Conservation (phyloP, 30 jellyfish, hydroid and myxozoan species). For the Aurelia aurita region DNA sequence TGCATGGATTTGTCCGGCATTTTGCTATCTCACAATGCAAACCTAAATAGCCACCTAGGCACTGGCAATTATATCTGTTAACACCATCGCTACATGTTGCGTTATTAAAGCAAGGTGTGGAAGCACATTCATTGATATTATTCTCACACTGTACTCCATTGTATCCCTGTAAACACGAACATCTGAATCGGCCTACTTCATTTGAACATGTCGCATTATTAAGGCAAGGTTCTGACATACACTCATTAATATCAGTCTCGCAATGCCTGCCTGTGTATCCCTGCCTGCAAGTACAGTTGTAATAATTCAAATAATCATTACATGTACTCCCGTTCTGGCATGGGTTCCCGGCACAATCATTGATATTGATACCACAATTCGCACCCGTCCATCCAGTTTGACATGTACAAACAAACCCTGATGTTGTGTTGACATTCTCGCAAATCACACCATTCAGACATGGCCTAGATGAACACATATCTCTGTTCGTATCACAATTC, state of each 20-base stretch:
- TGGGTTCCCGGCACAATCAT: conserved; percentile 78
- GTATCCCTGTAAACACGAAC: conserved; percentile 67
- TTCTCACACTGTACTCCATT: conserved; percentile 60
- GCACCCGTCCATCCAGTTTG: conserved; percentile 67
- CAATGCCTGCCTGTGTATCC: conserved; percentile 80
- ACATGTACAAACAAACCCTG: conserved; percentile 65
- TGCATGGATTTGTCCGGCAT: conserved; percentile 66
- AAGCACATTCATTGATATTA: conserved; percentile 73
- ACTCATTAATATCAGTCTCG: conserved; percentile 64
- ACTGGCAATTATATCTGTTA: conserved; percentile 26
- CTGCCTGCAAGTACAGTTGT: conserved; percentile 63
- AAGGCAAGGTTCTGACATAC: conserved; percentile 73
- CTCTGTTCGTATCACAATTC: conserved; percentile 62
- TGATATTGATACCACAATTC: conserved; percentile 52
- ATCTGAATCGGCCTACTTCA: conserved; percentile 46
- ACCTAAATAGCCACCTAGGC: conserved; percentile 65
- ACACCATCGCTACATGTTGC: conserved; percentile 77
- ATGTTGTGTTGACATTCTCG: conserved; percentile 54
- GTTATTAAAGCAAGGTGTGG: conserved; percentile 77
- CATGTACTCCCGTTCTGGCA: conserved; percentile 75
- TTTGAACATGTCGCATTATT: conserved; percentile 75
- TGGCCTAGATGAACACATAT: conserved; percentile 54
- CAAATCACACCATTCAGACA: conserved; percentile 70
- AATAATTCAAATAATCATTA: conserved; percentile 61
- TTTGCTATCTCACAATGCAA: conserved; percentile 47